These are phyloP conservation scores for Drosophila ironensis DNA, from an alignment of 1,140 invertebrate genomes.

Conservation along the genomic window DNA sequence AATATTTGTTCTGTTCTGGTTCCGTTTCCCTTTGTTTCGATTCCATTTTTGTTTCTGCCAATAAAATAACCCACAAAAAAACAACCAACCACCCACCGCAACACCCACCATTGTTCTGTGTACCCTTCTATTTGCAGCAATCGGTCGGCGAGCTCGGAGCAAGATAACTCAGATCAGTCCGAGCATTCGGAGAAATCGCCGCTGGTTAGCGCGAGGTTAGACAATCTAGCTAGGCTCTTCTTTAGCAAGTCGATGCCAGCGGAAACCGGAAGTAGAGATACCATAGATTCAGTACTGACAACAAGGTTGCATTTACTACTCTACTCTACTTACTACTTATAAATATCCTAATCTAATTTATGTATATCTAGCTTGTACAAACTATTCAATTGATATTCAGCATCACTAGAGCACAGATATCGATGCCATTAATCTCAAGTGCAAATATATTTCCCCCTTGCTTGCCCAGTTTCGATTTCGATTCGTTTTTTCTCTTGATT, in stretches of 20 bases:
- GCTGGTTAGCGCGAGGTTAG: slow-evolving; percentile 84
- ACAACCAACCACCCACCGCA: slow-evolving; percentile 43
- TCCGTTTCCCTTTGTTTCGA: slow-evolving; percentile 10
- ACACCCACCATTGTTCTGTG: slow-evolving; percentile 41
- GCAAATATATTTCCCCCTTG: slow-evolving; percentile 14
- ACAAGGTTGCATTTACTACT: slow-evolving; percentile 79
- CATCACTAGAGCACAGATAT: slow-evolving; percentile 36
- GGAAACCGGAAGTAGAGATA: slow-evolving; percentile 83
- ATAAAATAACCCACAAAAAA: slow-evolving; percentile 4
- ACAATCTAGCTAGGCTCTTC: slow-evolving; percentile 85
- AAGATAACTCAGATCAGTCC: slow-evolving; percentile 83
- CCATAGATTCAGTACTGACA: slow-evolving; percentile 82
- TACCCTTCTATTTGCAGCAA: slow-evolving; percentile 81
- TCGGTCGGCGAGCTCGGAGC: slow-evolving; percentile 84
- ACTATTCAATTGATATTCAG: slow-evolving; percentile 10
- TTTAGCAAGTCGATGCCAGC: slow-evolving; percentile 84
- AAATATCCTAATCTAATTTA: slow-evolving; percentile 26
- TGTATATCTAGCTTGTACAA: slow-evolving; percentile 34
- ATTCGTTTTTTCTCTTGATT: slow-evolving; percentile 14
- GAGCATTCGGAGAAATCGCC: slow-evolving; percentile 84
- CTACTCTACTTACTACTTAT: no score
- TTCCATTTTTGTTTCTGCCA: slow-evolving; percentile 1
- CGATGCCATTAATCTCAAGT: slow-evolving; percentile 24
- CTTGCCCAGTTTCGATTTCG: slow-evolving; percentile 19
- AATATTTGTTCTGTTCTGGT: slow-evolving; percentile 17